Conservation (phyloP, 2,113 vertebrate species). For the Proterorhinus semilunaris region DNA sequence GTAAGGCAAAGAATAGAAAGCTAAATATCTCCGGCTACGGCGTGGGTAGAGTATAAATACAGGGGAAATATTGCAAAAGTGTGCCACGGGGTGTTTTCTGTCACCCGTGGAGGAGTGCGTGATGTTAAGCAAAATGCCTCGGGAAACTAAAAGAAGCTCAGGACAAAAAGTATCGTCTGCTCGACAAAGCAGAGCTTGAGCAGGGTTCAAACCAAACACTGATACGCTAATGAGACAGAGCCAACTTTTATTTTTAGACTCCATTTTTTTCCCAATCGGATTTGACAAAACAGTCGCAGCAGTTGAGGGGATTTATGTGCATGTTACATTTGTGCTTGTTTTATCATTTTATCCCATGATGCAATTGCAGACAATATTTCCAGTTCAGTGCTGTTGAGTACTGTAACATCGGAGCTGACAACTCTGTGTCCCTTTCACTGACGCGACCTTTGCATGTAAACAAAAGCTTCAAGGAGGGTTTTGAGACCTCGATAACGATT, state of each 20-base stretch:
- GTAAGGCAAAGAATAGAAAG: constrained; percentile 29
- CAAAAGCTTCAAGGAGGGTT: neutral
- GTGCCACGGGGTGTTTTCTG: constrained; percentile 47
- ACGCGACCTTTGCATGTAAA: neutral
- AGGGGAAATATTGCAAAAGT: constrained; percentile 35
- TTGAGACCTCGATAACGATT: neutral
- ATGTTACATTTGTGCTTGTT: neutral
- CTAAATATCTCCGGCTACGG: constrained; percentile 33
- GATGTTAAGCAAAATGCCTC: constrained; percentile 47
- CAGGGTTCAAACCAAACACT: neutral
- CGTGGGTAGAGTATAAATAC: constrained; percentile 49
- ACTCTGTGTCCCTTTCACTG: constrained; percentile 4
- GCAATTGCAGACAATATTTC: constrained; percentile 4
- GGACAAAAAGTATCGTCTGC: neutral
- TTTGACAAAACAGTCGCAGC: neutral
- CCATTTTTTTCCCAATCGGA: constrained; percentile 1
- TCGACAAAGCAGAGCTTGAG: constrained; percentile 1
- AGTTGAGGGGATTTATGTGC: neutral
- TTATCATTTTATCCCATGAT: neutral
- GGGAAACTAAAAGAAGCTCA: constrained; percentile 23
- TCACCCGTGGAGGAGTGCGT: constrained; percentile 42
- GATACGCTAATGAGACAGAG: constrained; percentile 8
- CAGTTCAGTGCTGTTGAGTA: constrained; percentile 1
- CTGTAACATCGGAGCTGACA: constrained; percentile 4
- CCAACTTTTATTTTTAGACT: neutral